phyloP scores from a whole-genome alignment of 2,888 invertebrate species.

The Conus canariensis region DNA sequence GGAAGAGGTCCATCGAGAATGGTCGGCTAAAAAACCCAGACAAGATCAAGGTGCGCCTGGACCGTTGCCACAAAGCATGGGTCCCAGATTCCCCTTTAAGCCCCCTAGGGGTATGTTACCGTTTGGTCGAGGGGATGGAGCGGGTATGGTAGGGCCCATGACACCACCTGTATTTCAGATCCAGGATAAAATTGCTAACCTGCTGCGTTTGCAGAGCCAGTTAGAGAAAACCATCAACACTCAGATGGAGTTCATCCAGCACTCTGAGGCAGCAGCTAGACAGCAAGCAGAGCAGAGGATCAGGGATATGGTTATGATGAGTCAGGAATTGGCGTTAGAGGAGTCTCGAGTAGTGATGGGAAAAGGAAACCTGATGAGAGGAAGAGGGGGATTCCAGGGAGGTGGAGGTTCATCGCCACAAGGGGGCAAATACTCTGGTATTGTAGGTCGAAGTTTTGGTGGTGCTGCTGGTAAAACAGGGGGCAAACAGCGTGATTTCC shows the following conservation, averaged over 20 bases:
- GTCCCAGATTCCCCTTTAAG: background rate
- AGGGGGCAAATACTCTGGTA: background rate
- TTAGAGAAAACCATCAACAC: conserved; percentile 37
- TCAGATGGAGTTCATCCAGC: conserved; percentile 35
- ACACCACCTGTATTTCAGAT: background rate
- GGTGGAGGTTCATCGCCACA: background rate
- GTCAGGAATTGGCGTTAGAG: background rate
- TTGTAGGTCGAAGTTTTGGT: background rate
- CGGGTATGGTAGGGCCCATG: background rate
- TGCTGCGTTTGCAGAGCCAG: conserved; percentile 38
- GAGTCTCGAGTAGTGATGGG: background rate
- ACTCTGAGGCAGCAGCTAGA: conserved; percentile 4
- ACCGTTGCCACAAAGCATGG: background rate
- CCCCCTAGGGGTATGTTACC: background rate
- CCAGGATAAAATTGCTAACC: conserved; percentile 28
- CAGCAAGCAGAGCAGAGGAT: conserved; percentile 22
- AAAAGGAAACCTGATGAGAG: background rate
- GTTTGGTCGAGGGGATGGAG: background rate
- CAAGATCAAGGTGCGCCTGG: background rate
- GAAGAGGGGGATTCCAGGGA: conserved; percentile 6
- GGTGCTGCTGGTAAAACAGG: background rate
- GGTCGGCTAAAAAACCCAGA: conserved; percentile 19
- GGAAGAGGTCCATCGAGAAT: conserved; percentile 34
- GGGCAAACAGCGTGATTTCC: background rate
- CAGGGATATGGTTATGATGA: background rate